A percentile compares a stretch with the other conserved stretches of the same genome.
Conservation (phyloP, 2,113 vertebrate genomes). For the Sinocyclocheilus rhinocerous region DNA sequence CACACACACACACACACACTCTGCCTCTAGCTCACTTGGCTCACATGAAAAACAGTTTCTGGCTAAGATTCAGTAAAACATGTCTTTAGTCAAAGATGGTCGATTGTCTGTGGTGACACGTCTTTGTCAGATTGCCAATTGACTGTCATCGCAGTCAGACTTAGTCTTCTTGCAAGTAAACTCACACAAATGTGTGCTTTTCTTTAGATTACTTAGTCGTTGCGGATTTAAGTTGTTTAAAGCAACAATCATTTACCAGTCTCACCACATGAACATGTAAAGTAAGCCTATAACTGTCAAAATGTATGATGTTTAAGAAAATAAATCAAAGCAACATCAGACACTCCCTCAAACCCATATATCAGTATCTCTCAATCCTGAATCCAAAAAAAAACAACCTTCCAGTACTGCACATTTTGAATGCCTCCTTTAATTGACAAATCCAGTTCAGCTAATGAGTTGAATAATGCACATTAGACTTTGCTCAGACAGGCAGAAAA, state of each 20-base stretch:
- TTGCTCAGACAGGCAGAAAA: conserved; percentile 8
- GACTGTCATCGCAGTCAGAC: neutral
- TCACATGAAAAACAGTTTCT: neutral
- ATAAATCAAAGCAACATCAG: neutral
- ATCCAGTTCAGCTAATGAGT: neutral
- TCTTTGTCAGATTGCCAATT: neutral
- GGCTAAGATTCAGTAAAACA: conserved; percentile 29
- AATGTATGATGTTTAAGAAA: neutral
- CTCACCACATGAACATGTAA: neutral
- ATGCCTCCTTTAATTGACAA: neutral
- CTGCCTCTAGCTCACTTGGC: neutral
- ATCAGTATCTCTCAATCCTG: neutral
- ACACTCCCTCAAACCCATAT: neutral
- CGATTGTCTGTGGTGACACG: neutral
- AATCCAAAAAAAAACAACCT: neutral
- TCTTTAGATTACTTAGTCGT: neutral
- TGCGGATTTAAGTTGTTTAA: neutral
- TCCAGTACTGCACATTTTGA: neutral
- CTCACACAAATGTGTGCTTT: neutral
- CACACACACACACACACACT: neutral
- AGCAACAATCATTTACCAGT: neutral
- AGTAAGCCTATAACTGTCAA: neutral
- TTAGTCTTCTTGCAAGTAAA: neutral
- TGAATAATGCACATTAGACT: neutral
- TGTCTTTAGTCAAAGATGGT: conserved; percentile 1